Evolutionary conservation across 2,888 invertebrate genomes (phyloP).

Genomic region (Choreutis nemorana): DNA sequence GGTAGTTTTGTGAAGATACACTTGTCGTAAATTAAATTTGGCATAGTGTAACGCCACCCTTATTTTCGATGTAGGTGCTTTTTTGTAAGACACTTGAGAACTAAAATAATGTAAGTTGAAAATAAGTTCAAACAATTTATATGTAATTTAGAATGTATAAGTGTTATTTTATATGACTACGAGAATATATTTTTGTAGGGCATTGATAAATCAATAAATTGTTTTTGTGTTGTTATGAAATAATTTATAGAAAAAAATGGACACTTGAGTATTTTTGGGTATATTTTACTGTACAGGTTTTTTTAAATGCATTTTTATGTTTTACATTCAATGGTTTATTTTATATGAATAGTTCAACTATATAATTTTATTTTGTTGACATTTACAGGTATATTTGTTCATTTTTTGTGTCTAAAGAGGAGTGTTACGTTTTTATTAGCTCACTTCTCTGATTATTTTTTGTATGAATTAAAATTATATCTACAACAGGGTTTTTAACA

Average conservation of each 20-base stretch:
- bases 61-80: no score
- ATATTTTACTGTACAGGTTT: conserved; percentile 6
- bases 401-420: conserved; percentile 17
- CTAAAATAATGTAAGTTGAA: no score
- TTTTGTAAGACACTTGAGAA: no score
- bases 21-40: no score
- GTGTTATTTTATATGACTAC: conserved; percentile 14
- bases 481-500: no score
- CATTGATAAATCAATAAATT: conserved; percentile 2
- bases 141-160: conserved; percentile 19
- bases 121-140: no score
- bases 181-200: conserved; percentile 25
- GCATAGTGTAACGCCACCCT: no score
- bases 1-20: no score
- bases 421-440: conserved; percentile 25
- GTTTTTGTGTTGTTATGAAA: conserved; percentile 9
- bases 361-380: conserved; percentile 14
- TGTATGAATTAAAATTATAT: no score
- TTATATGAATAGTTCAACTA: conserved; percentile 13
- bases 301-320: conserved; percentile 15
- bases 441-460: no score
- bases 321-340: conserved; percentile 27
- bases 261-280: conserved; percentile 11
- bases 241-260: conserved; percentile 13
- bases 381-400: conserved; percentile 12